Evolutionary conservation across 2,797 vertebrate genomes (phyloP).

Genomic region (Ibycter americanus): DNA sequence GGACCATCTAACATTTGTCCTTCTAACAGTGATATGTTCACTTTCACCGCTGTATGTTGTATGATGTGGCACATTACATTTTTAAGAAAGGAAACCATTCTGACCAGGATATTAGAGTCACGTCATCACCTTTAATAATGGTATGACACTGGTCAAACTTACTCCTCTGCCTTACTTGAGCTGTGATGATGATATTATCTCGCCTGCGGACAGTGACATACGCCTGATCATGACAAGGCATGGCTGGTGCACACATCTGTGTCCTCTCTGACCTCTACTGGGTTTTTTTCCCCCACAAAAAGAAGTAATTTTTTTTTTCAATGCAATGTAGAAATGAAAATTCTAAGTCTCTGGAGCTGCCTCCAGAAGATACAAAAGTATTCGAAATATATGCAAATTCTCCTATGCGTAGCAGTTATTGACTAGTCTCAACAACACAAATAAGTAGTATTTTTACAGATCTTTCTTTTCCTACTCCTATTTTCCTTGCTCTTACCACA

Average conservation of each 20-base stretch:
- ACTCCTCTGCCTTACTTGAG: neutral
- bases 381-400: neutral
- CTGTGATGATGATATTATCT: neutral
- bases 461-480: neutral
- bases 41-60: neutral
- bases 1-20: too few species aligned
- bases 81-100: neutral
- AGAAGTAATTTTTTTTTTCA: neutral
- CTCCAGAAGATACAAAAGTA: neutral
- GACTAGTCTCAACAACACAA: neutral
- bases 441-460: neutral
- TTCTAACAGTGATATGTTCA: rapidly evolving
- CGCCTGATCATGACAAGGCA: neutral
- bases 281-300: rapidly evolving
- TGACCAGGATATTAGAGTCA: neutral
- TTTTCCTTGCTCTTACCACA: neutral
- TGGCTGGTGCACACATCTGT: rapidly evolving
- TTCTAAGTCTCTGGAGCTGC: neutral
- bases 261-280: neutral
- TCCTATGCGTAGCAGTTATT: neutral
- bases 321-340: neutral
- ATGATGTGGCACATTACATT: rapidly evolving
- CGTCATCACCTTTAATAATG: neutral
- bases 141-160: neutral
- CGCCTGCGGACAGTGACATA: neutral